Evolutionary conservation across 2,797 vertebrate genomes (phyloP).

Genomic region (Sitta carolinensis): DNA sequence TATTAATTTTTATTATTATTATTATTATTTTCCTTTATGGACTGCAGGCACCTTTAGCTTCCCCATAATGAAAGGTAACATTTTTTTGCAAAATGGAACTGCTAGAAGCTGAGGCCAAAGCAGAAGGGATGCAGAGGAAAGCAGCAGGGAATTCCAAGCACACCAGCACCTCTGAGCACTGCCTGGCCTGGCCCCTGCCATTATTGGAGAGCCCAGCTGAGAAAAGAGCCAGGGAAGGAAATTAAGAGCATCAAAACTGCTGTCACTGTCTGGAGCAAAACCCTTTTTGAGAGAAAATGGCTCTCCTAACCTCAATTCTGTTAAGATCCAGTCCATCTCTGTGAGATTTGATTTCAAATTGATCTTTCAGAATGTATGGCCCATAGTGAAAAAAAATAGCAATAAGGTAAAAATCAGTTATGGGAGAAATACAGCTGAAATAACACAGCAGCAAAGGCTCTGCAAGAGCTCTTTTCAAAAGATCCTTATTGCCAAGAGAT

Average conservation of each 20-base stretch:
- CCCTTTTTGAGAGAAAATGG: neutral
- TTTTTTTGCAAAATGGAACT: neutral
- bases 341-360: constrained; percentile 24
- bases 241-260: neutral
- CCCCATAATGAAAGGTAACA: neutral
- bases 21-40: neutral
- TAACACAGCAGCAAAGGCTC: neutral
- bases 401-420: neutral
- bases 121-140: neutral
- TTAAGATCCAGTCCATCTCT: neutral
- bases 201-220: neutral
- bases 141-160: neutral
- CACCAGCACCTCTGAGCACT: neutral
- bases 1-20: neutral
- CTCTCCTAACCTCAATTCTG: constrained; percentile 2
- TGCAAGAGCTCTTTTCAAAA: neutral
- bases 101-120: neutral
- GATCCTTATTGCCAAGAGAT: neutral
- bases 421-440: neutral
- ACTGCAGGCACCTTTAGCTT: neutral
- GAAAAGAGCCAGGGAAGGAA: neutral
- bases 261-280: neutral
- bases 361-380: neutral
- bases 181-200: neutral
- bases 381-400: neutral